Evolutionary conservation across 2,797 vertebrate species (phyloP), one percentile per base, ranked within the genome.

Genomic region (Channallabes apus): DNA sequence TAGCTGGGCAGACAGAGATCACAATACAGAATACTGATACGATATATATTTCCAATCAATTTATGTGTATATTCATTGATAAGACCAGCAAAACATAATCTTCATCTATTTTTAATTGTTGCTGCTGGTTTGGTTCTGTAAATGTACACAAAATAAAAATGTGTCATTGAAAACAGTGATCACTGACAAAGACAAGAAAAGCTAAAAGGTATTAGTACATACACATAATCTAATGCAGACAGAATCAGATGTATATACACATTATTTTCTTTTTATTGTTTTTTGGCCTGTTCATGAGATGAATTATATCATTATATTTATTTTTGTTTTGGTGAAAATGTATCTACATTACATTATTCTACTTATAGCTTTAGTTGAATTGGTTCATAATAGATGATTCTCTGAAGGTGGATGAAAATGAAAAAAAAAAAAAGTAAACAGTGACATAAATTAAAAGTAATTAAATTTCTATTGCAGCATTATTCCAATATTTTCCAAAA

Each of bases 1-100:
- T 95, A 94, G 88, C 91, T 82, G 15, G 67, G 80, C 88, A 92
- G 90, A 89, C 51, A 54, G 77, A 87, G 91, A 83, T 90, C 88
- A 84, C 80, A 64, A 83, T 82, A 82, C 82, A 64, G 82, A 54
- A 76, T 68, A 73, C 51, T 84, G 20, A 80, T 14, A 27, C 11
- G 6, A 75, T 80, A 80, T 56, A 75, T 76, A 80, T 86, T 83
- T 80, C 29, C 46, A 62, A 89, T 78, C 78, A 64, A 71, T 58
- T 68, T 11, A 61, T 83, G 38, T 59, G 80, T 83, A 83, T 67
- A 59, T 75, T 67, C 54, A 56, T 67, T 82, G 38, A 27, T 20
- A 82, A 86, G 62, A 75, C 46, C 18, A 80, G 61, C 65, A 86
- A 32, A 68, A 84, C 64, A 82, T 11, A 22, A 22, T 32, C 27